Base-by-base conservation (phyloP, 2,113 vertebrate genomes). In the Dendrocopos noguchii region DNA sequence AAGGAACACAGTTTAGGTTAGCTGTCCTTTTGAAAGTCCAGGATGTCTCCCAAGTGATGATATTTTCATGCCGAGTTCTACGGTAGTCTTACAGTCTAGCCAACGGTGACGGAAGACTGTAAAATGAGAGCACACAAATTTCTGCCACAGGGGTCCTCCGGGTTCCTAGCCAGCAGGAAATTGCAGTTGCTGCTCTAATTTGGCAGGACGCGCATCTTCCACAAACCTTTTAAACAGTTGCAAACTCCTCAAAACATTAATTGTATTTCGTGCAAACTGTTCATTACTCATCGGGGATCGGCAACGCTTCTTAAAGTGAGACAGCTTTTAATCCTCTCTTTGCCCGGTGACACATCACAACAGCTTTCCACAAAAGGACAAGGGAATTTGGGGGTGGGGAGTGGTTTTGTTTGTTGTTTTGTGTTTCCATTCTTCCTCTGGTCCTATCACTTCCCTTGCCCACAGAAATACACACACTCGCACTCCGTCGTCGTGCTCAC, bases 391-490 rank as follows among this genome's bases (percentile, higher is more conserved):
- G 20, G 21, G 47, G 47, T 10, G 50, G 50, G 50, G 50, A 12
- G 12, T 50, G 20, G 20, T 50, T 57, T 25, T 9, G n/a, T 64
- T 56, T 63, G 18, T 11, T 47, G 16, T 4, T 21, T 24, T 21
- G 15, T 10, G 21, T 52, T 52, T 52, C 50, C 50, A 52, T 52
- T 33, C 59, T 44, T 36, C n/a, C 36, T 18, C 33, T 7, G 33
- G 3, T 60, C 42, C 59, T 24, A 34, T 10, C 0, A 22, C 42
- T 42, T 63, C 56, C 12, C 13, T 2, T 15, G 6, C 9, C 9
- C 44, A 2, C 31, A 6, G 57, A 2, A 9, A 3, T 15, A 16
- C 12, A 11, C 19, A 15, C 6, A 6, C 31, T 4, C 19, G 18
- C 9, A 7, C 44, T 3, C 5, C n/a, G 15, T 36, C 13, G 19